Conservation (phyloP, 2,888 invertebrate genomes). For the Chaitophorus viminalis region DNA sequence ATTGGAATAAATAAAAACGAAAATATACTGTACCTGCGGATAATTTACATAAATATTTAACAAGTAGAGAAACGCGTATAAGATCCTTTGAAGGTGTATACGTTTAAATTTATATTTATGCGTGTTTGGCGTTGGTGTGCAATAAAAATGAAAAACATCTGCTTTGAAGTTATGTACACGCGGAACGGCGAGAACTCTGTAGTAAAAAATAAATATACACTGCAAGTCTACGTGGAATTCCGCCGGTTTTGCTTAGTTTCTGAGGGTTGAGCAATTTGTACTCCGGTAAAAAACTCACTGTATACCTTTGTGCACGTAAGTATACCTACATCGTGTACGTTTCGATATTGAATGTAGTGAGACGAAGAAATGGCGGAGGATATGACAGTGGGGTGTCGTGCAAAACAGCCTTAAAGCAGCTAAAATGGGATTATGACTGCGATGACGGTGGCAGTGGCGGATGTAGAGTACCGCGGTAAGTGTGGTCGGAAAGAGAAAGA, state of each 20-base stretch:
- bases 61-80: background rate
- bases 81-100: background rate
- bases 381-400: background rate
- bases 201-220: background rate
- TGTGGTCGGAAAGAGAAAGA: background rate
- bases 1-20: background rate
- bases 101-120: background rate
- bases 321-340: background rate
- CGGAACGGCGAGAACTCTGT: background rate
- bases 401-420: slow-evolving; percentile 19
- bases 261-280: background rate
- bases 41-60: slow-evolving; percentile 17
- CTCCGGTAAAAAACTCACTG: slow-evolving; percentile 20
- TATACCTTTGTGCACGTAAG: too few relatives aligned
- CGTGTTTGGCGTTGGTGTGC: background rate
- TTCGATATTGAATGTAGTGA: background rate
- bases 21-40: background rate
- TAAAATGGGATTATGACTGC: slow-evolving; percentile 35
- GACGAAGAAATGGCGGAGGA: background rate
- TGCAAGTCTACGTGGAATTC: background rate
- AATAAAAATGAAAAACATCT: slow-evolving; percentile 18
- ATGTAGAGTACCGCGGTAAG: background rate
- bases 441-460: background rate
- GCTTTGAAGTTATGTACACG: slow-evolving; percentile 35
- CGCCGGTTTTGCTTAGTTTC: slow-evolving; percentile 9